A percentile compares a stretch with the other conserved stretches of the same genome.
These are phyloP conservation scores for Plotosus lineatus DNA, from an alignment of 2,113 vertebrate genomes.

Conservation along the genomic window DNA sequence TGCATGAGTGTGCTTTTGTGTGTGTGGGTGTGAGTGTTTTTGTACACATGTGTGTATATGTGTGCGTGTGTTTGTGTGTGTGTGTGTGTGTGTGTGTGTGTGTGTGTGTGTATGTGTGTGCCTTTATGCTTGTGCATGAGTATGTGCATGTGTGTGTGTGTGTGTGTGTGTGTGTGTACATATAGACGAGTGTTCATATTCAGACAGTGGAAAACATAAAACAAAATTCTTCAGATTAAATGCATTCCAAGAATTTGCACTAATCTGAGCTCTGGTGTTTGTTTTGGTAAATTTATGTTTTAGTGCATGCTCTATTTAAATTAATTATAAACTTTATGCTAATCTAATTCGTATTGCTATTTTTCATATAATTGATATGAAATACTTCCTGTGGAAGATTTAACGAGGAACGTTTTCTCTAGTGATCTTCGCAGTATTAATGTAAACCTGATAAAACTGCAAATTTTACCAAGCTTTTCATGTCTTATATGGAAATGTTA, in stretches of 20 bases:
- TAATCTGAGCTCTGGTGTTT: not conserved
- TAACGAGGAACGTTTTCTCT: no score
- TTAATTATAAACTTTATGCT: not conserved
- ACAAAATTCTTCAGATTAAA: not conserved
- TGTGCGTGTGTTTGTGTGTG: conserved; percentile 28
- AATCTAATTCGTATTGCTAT: not conserved
- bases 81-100: conserved; percentile 15
- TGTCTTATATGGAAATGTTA: no score
- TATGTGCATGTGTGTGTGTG: conserved; percentile 10
- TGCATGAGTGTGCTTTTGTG: no score
- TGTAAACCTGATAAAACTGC: no score
- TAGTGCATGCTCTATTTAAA: not conserved
- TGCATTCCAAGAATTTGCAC: not conserved
- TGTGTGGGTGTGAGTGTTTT: conserved; percentile 20
- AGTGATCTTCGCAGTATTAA: no score
- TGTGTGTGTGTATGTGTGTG: conserved; percentile 54
- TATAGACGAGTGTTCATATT: not conserved
- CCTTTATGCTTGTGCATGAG: conserved; percentile 29
- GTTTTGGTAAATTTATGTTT: not conserved
- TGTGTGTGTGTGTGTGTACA: conserved; percentile 46
- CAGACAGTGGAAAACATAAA: not conserved
- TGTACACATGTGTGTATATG: conserved; percentile 35
- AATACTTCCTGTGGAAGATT: not conserved
- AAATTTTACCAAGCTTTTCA: no score
- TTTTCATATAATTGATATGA: no score